Percentiles rank a stretch among this genome's conserved stretches.
These are phyloP conservation scores for Phylloscopus collybita DNA, from an alignment of 2,797 vertebrate species.

Conservation along the genomic window DNA sequence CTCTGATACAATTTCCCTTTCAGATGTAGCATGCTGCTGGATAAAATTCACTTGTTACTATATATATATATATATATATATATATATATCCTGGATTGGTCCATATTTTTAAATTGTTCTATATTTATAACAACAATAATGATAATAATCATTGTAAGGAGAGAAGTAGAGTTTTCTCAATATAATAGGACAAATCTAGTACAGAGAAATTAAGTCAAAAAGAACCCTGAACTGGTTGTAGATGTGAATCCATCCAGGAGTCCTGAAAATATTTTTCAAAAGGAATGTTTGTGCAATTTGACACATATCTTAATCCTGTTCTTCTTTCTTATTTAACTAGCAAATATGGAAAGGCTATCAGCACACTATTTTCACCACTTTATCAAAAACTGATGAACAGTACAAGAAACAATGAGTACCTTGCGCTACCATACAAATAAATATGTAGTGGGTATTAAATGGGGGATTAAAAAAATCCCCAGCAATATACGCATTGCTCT, in stretches of 20 bases:
- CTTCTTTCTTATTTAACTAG: background rate
- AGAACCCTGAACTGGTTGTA: fast-evolving
- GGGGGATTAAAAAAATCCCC: background rate
- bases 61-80: no score
- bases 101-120: background rate
- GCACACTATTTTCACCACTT: background rate
- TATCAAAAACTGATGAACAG: background rate
- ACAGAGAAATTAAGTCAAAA: background rate
- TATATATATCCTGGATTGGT: background rate
- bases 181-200: background rate
- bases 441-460: background rate
- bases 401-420: background rate
- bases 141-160: background rate
- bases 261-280: background rate
- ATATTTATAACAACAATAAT: background rate
- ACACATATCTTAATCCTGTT: background rate
- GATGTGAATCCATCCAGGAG: background rate
- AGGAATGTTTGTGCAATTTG: background rate
- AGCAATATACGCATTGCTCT: background rate
- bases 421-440: background rate
- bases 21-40: background rate
- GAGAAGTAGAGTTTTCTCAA: background rate
- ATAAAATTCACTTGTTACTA: background rate
- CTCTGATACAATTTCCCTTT: background rate
- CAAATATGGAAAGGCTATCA: background rate